phyloP scores from a whole-genome alignment of 2,888 invertebrate genomes.

The Dendrolimus pini region DNA sequence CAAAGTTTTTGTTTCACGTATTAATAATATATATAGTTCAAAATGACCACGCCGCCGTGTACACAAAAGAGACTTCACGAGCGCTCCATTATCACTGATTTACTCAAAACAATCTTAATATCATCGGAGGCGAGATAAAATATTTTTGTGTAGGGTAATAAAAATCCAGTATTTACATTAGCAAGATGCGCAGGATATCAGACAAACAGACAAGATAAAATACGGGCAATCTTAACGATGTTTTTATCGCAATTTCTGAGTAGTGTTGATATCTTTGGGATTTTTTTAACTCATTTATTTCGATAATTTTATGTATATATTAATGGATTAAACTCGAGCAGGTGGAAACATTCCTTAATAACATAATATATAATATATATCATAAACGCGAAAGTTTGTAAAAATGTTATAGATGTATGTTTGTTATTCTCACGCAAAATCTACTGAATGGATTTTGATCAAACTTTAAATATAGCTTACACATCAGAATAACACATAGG shows the following conservation, averaged over 20 bases:
- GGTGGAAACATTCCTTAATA: too few species aligned
- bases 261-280: slow-evolving; percentile 16
- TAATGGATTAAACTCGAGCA: background rate
- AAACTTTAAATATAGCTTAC: too few species aligned
- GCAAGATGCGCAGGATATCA: slow-evolving; percentile 48
- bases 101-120: slow-evolving; percentile 15
- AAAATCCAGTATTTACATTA: slow-evolving; percentile 55
- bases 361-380: too few species aligned
- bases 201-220: slow-evolving; percentile 55
- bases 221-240: slow-evolving; percentile 54
- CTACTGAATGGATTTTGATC: too few species aligned
- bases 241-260: slow-evolving; percentile 53
- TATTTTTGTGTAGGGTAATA: slow-evolving; percentile 36
- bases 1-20: too few species aligned
- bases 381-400: too few species aligned
- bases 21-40: too few species aligned
- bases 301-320: background rate
- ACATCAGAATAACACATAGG: too few species aligned
- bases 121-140: slow-evolving; percentile 35
- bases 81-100: slow-evolving; percentile 23
- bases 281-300: background rate
- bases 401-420: too few species aligned
- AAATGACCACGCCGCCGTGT: too few species aligned
- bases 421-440: too few species aligned
- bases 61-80: too few species aligned